Evolutionary conservation across 92 coral and sea anemone species (phyloP).

Genomic region (Virgularia gustaviana): DNA sequence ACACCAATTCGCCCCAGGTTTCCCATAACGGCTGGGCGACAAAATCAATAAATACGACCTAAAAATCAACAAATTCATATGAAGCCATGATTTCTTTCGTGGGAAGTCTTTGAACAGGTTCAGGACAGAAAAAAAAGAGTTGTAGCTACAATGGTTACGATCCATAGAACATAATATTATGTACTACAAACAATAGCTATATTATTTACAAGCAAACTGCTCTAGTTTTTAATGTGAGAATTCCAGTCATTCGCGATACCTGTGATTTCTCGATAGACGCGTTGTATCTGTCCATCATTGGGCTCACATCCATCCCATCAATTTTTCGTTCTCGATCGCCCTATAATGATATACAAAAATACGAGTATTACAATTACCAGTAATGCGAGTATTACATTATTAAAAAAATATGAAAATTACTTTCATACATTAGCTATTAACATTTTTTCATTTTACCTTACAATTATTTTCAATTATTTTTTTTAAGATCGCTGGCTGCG

Average conservation of each 20-base stretch:
- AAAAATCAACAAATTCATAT: neutral
- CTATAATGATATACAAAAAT: too few relatives aligned
- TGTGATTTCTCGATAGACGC: conserved; percentile 96
- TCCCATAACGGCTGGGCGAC: conserved; percentile 99
- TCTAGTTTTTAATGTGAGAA: too few relatives aligned
- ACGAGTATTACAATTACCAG: neutral
- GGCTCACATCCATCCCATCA: conserved; percentile 96
- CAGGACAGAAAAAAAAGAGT: too few relatives aligned
- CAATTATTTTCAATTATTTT: too few relatives aligned
- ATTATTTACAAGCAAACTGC: too few relatives aligned
- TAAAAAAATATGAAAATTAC: neutral
- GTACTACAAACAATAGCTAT: too few relatives aligned
- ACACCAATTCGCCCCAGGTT: conserved; percentile 94
- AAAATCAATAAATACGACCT: conserved; percentile 98
- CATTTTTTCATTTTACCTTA: neutral
- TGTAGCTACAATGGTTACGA: too few relatives aligned
- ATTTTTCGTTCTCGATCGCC: conserved; percentile 96
- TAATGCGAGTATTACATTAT: neutral
- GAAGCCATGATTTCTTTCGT: too few relatives aligned
- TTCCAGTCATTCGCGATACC: too few relatives aligned
- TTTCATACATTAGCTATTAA: neutral
- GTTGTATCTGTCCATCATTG: conserved; percentile 98
- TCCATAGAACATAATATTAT: too few relatives aligned
- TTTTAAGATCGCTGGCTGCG: too few relatives aligned
- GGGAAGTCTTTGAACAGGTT: too few relatives aligned